Conservation (phyloP, 2,888 invertebrate species). For the Morpho achilles region DNA sequence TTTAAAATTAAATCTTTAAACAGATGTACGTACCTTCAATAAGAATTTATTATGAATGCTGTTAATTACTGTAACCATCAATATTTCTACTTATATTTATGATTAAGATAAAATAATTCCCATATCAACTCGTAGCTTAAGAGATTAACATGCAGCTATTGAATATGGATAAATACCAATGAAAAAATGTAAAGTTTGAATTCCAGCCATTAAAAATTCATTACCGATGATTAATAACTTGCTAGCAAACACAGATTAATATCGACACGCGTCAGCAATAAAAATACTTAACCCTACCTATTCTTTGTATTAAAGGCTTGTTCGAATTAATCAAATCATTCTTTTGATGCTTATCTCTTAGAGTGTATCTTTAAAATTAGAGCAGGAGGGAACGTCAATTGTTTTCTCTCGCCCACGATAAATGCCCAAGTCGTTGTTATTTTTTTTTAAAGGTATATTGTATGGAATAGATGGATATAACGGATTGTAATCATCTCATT, state of each 20-base stretch:
- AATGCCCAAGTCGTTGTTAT: constrained; percentile 58
- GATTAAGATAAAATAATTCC: too few relatives aligned
- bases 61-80: too few relatives aligned
- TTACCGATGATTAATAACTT: constrained; percentile 68
- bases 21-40: too few relatives aligned
- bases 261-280: constrained; percentile 76
- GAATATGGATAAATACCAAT: constrained; percentile 22
- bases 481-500: constrained; percentile 78
- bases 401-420: constrained; percentile 75
- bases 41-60: too few relatives aligned
- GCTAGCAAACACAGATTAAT: constrained; percentile 56
- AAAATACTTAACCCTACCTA: constrained; percentile 66
- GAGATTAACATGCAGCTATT: neutral
- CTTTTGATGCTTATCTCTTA: constrained; percentile 56
- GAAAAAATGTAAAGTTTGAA: constrained; percentile 16
- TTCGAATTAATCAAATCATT: constrained; percentile 77
- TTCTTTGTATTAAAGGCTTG: constrained; percentile 61
- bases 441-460: constrained; percentile 48
- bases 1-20: too few relatives aligned
- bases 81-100: too few relatives aligned
- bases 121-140: too few relatives aligned
- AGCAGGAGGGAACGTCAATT: constrained; percentile 71
- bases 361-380: constrained; percentile 72
- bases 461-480: constrained; percentile 65
- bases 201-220: constrained; percentile 58